A percentile compares a stretch with the other conserved stretches of the same genome.
Evolutionary conservation across 2,888 invertebrate genomes (phyloP).

Genomic region (Campoletis raptor): DNA sequence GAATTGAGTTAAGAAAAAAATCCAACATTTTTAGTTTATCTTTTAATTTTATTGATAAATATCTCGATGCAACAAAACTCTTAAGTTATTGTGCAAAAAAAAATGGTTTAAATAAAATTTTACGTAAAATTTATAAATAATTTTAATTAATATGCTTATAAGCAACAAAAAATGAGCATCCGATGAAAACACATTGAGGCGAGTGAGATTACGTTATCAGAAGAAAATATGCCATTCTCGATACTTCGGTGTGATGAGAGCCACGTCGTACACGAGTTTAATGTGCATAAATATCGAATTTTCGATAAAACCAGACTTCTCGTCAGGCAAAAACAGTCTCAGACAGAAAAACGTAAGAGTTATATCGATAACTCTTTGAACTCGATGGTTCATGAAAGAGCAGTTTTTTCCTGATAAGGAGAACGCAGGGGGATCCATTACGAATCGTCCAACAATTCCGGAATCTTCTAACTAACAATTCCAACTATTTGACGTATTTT

Average conservation of each 20-base stretch:
- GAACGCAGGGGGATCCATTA: background rate
- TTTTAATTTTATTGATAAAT: background rate
- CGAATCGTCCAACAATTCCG: constrained; percentile 27
- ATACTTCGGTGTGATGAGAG: background rate
- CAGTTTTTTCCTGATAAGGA: constrained; percentile 41
- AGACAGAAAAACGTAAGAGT: constrained; percentile 33
- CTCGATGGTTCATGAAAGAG: constrained; percentile 29
- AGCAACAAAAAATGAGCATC: background rate
- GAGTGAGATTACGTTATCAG: constrained; percentile 8
- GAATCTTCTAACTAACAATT: constrained; percentile 24
- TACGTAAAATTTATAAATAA: background rate
- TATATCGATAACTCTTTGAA: constrained; percentile 62
- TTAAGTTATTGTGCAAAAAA: background rate
- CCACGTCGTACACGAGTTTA: background rate
- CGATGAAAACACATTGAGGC: constrained; percentile 1
- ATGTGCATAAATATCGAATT: constrained; percentile 43
- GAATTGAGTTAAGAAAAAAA: background rate
- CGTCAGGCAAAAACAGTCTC: constrained; percentile 49
- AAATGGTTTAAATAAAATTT: background rate
- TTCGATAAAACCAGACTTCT: constrained; percentile 48
- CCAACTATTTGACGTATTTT: background rate
- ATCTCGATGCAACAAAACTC: background rate
- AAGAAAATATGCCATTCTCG: constrained; percentile 10
- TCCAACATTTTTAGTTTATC: background rate
- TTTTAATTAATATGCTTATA: background rate